Conservation (phyloP, 2,113 vertebrate species). For the Perccottus glenii region DNA sequence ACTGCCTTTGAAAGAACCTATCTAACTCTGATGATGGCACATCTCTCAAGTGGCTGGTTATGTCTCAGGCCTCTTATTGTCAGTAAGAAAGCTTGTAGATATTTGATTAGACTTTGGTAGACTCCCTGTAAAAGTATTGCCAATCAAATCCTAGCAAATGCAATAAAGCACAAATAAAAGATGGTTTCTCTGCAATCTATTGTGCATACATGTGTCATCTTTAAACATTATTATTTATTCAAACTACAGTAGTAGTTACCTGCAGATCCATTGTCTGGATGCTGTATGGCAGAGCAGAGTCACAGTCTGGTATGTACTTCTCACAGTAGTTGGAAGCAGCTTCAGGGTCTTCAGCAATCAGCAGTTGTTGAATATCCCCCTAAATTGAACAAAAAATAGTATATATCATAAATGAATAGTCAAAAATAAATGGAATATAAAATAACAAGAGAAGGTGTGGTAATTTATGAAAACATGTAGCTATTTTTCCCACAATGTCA, state of each 20-base stretch:
- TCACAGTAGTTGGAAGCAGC: conserved; percentile 85
- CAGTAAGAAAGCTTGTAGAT: not conserved
- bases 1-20: conserved; percentile 39
- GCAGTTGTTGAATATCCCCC: conserved; percentile 90
- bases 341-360: conserved; percentile 81
- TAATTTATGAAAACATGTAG: conserved; percentile 28
- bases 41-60: too few relatives aligned
- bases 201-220: not conserved
- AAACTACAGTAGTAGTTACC: too few relatives aligned
- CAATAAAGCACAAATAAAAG: not conserved
- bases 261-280: conserved; percentile 53
- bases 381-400: conserved; percentile 56
- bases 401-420: not conserved
- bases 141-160: not conserved
- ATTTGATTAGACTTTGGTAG: not conserved
- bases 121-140: not conserved
- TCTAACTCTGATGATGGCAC: too few relatives aligned
- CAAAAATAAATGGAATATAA: conserved; percentile 20
- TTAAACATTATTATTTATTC: too few relatives aligned
- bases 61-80: conserved; percentile 11
- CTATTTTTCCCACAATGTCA: conserved; percentile 23
- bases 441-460: not conserved
- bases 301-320: conserved; percentile 84
- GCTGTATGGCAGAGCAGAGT: conserved; percentile 72
- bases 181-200: not conserved